Evolutionary conservation across 2,888 invertebrate species (phyloP).

Genomic region (Mongoloraphidia duomilia): DNA sequence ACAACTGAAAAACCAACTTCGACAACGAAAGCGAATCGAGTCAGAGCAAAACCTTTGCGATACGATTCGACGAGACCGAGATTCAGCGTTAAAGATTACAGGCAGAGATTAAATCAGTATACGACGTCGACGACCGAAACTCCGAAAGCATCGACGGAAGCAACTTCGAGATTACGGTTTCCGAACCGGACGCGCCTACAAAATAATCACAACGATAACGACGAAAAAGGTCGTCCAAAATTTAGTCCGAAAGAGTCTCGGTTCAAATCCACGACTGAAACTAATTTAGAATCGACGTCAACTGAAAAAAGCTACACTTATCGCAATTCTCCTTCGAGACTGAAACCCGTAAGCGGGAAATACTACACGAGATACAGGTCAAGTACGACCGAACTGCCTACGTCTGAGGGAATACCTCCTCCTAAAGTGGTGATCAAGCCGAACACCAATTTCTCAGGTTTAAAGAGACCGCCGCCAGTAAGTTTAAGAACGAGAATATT

Average conservation of each 20-base stretch:
- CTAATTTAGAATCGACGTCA: not conserved
- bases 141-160: constrained; percentile 22
- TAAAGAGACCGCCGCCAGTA: constrained; percentile 22
- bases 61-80: constrained; percentile 47
- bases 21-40: constrained; percentile 16
- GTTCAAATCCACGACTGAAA: not conserved
- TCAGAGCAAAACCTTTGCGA: constrained; percentile 35
- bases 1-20: constrained; percentile 18
- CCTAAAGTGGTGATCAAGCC: constrained; percentile 25
- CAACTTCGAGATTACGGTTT: constrained; percentile 31
- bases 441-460: constrained; percentile 23
- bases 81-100: constrained; percentile 65
- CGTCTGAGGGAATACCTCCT: constrained; percentile 18
- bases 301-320: constrained; percentile 16
- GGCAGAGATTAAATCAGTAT: constrained; percentile 41
- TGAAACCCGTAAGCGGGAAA: constrained; percentile 18
- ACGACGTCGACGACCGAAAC: constrained; percentile 36
- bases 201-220: constrained; percentile 25
- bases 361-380: not conserved
- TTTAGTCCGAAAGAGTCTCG: constrained; percentile 28
- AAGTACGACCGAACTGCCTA: not conserved
- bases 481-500: constrained; percentile 22
- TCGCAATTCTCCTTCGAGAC: constrained; percentile 14
- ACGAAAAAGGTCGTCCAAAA: constrained; percentile 20
- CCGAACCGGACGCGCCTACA: constrained; percentile 34